Evolutionary conservation across 2,113 vertebrate species (phyloP).

Genomic region (Embiotoca jacksoni): DNA sequence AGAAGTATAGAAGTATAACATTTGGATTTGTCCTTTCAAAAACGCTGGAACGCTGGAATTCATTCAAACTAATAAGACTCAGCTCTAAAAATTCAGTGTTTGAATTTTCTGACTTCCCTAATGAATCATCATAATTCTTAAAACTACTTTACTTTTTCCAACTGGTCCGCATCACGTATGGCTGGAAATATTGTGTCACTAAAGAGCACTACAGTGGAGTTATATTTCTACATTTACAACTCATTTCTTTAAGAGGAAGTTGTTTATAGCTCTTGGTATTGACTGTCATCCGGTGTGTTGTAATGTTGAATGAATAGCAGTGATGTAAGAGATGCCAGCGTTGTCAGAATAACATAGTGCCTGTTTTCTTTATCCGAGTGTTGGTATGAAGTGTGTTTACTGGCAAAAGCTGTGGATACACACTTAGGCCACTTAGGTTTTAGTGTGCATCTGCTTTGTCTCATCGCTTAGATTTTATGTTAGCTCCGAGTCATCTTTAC

Average conservation of each 20-base stretch:
- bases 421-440: not conserved
- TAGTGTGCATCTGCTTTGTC: not conserved
- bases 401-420: conserved; percentile 10
- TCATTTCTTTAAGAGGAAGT: not conserved
- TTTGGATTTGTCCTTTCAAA: not conserved
- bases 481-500: not conserved
- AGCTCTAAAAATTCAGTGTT: too few relatives aligned
- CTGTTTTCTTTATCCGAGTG: not conserved
- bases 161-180: too few relatives aligned
- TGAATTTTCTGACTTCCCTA: too few relatives aligned
- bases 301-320: not conserved
- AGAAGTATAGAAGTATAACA: too few relatives aligned
- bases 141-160: too few relatives aligned
- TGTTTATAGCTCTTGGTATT: not conserved
- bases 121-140: too few relatives aligned
- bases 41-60: too few relatives aligned
- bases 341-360: not conserved
- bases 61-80: too few relatives aligned
- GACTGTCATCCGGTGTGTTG: conserved; percentile 2
- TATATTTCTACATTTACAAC: not conserved
- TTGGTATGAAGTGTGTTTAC: not conserved
- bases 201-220: not conserved
- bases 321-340: not conserved
- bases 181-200: not conserved
- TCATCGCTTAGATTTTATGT: not conserved